Evolutionary conservation across 2,113 vertebrate genomes (phyloP).

Genomic region (Onychostoma macrolepis): DNA sequence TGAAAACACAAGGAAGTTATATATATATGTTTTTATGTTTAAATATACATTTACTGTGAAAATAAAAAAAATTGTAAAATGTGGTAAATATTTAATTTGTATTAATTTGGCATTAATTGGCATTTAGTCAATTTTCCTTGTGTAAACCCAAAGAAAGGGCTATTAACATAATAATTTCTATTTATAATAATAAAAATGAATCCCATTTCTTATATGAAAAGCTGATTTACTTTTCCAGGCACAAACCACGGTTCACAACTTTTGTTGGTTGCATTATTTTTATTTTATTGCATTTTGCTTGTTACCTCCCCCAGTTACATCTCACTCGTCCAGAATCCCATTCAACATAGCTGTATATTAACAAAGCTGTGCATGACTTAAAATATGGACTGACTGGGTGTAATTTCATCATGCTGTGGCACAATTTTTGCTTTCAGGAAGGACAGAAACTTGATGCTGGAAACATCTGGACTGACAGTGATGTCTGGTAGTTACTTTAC

Average conservation of each 20-base stretch:
- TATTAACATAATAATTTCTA: too few species aligned
- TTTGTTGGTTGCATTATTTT: not conserved
- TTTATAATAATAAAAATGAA: not conserved
- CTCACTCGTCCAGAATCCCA: not conserved
- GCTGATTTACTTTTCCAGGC: not conserved
- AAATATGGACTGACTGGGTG: not conserved
- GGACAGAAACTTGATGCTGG: not conserved
- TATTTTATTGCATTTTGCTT: constrained; percentile 20
- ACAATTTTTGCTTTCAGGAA: not conserved
- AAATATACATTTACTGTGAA: too few species aligned
- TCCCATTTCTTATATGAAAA: not conserved
- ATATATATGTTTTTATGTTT: too few species aligned
- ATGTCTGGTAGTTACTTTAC: not conserved
- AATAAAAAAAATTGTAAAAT: too few species aligned
- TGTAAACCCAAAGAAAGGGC: too few species aligned
- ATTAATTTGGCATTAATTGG: too few species aligned
- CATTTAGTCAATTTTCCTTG: too few species aligned
- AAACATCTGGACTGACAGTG: constrained; percentile 29
- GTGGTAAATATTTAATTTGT: too few species aligned
- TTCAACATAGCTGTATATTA: not conserved
- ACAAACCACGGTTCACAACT: not conserved
- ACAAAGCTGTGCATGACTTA: not conserved
- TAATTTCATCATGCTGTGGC: not conserved
- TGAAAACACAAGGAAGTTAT: not conserved
- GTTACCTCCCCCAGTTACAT: not conserved